phyloP scores from a whole-genome alignment of 2,888 invertebrate genomes.

The Thymelicus lineola region DNA sequence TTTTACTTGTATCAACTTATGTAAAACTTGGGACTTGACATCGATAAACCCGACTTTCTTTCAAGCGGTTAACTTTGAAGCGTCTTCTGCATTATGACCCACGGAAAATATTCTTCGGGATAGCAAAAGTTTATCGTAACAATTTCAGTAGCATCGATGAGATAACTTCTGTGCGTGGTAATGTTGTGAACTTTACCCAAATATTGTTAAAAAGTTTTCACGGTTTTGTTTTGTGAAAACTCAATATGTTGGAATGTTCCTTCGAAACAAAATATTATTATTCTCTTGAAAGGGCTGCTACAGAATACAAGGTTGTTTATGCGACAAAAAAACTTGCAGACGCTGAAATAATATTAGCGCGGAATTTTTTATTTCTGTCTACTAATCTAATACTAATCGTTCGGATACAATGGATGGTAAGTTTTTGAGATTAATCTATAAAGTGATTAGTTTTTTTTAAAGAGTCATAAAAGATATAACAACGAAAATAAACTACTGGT shows the following conservation, averaged over 20 bases:
- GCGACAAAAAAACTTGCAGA: neutral
- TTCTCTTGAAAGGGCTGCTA: conserved; percentile 30
- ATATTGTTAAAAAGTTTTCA: conserved; percentile 60
- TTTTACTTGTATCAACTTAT: neutral
- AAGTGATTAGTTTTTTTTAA: no score
- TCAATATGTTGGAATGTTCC: conserved; percentile 47
- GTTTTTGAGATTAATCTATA: no score
- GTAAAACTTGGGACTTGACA: neutral
- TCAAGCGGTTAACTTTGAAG: conserved; percentile 12
- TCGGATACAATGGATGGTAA: neutral
- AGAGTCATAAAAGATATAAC: no score
- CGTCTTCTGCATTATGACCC: conserved; percentile 28
- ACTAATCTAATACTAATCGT: no score
- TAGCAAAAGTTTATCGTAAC: conserved; percentile 48
- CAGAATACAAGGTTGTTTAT: conserved; percentile 8
- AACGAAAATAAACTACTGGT: no score
- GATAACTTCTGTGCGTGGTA: conserved; percentile 50
- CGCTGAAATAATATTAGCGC: neutral
- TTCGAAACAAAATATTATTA: conserved; percentile 46
- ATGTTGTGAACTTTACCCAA: conserved; percentile 54
- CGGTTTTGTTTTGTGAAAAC: conserved; percentile 51
- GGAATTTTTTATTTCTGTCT: neutral
- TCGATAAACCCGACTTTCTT: conserved; percentile 6
- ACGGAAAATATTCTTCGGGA: conserved; percentile 35
- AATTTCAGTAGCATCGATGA: conserved; percentile 42